These are phyloP conservation scores for Eupithecia insigniata DNA, from an alignment of 2,888 invertebrate species.

Conservation along the genomic window DNA sequence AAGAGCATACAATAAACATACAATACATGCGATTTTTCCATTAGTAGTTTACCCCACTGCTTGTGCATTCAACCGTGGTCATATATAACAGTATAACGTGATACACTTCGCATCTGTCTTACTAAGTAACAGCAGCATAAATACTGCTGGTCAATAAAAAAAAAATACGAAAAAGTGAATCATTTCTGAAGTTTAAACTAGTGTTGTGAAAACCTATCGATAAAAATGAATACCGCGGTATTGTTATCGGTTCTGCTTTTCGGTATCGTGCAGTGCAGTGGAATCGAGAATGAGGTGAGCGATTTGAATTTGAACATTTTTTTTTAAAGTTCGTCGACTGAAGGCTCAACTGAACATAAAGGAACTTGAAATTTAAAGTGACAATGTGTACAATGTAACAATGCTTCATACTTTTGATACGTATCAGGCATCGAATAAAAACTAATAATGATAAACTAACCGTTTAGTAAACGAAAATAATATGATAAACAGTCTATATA, in stretches of 20 bases:
- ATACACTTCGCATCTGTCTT: slow-evolving; percentile 72
- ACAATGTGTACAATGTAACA: too few species aligned
- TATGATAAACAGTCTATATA: too few species aligned
- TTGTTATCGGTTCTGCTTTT: slow-evolving; percentile 70
- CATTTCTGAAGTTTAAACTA: slow-evolving; percentile 52
- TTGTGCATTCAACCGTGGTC: slow-evolving; percentile 59
- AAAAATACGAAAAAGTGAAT: slow-evolving; percentile 39
- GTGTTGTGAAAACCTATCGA: slow-evolving; percentile 63
- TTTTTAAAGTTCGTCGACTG: background rate
- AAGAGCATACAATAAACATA: slow-evolving; percentile 12
- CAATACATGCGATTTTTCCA: slow-evolving; percentile 12
- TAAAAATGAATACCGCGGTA: slow-evolving; percentile 70
- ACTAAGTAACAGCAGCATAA: slow-evolving; percentile 41
- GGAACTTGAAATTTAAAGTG: too few species aligned
- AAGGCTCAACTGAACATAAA: background rate
- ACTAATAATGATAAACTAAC: too few species aligned
- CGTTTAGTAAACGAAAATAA: too few species aligned
- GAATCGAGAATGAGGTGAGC: slow-evolving; percentile 73
- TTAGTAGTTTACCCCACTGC: slow-evolving; percentile 63
- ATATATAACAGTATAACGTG: slow-evolving; percentile 71
- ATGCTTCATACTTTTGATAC: background rate
- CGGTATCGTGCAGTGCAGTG: slow-evolving; percentile 71
- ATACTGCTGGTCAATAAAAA: slow-evolving; percentile 27
- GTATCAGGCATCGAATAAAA: background rate
- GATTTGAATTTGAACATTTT: slow-evolving; percentile 12